These are phyloP conservation scores for Yasuhikotakia modesta DNA, from an alignment of 2,797 vertebrate genomes.

Conservation along the genomic window DNA sequence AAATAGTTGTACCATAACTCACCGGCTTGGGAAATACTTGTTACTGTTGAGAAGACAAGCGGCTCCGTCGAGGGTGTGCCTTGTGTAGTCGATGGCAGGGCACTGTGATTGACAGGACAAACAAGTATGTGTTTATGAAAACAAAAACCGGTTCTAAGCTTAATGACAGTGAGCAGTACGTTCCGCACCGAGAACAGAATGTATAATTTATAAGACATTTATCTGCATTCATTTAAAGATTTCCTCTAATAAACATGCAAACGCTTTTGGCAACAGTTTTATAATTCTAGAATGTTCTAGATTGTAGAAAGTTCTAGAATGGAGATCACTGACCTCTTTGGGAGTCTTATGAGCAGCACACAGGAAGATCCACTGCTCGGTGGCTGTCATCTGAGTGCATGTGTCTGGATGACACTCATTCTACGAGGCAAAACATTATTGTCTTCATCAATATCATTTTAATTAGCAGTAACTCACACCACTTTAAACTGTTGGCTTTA, in stretches of 20 bases:
- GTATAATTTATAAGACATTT: background rate
- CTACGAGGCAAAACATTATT: conserved; percentile 71
- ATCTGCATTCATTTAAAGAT: background rate
- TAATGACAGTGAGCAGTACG: too few relatives aligned
- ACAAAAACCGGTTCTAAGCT: background rate
- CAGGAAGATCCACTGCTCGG: conserved; percentile 99
- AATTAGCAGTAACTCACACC: background rate
- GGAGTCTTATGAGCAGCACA: conserved; percentile 99
- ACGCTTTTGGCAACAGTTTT: background rate
- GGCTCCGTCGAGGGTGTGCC: conserved; percentile 98
- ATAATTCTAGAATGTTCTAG: background rate
- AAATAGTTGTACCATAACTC: conserved; percentile 57
- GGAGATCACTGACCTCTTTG: conserved; percentile 85
- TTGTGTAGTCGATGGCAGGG: conserved; percentile 98
- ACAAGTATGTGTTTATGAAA: background rate
- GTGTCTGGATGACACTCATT: conserved; percentile 98
- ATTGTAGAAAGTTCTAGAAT: background rate
- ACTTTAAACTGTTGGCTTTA: background rate
- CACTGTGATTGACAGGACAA: conserved; percentile 75
- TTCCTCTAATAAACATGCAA: background rate
- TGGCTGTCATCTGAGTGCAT: conserved; percentile 98
- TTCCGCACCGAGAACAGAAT: background rate
- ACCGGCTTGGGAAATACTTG: conserved; percentile 99
- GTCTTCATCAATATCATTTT: too few relatives aligned
- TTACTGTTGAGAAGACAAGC: conserved; percentile 99